These are phyloP conservation scores for Rhyacophila evoluta DNA, from an alignment of 2,888 invertebrate species.

Conservation along the genomic window DNA sequence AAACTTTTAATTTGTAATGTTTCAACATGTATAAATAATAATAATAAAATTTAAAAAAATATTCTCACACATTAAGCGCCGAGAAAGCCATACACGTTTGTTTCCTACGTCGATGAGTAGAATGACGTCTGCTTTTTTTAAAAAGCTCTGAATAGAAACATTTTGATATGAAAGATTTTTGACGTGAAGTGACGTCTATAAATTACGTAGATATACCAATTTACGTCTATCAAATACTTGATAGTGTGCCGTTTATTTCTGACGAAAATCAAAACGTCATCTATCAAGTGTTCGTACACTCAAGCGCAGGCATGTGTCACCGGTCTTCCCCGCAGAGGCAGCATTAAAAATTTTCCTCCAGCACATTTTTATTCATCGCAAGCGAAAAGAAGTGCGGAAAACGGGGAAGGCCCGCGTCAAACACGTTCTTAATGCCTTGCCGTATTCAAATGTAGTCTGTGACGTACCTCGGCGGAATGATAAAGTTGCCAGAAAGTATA, in stretches of 20 bases:
- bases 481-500: constrained; percentile 40
- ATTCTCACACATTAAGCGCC: no score
- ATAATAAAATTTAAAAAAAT: no score
- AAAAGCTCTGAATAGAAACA: background rate
- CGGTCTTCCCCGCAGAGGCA: background rate
- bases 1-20: no score
- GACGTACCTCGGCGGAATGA: constrained; percentile 29
- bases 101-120: no score
- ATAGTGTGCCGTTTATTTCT: background rate
- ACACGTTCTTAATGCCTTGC: constrained; percentile 29
- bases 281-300: background rate
- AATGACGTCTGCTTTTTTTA: background rate
- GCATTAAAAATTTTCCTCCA: background rate
- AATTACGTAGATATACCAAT: background rate
- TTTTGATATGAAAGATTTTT: background rate
- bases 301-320: background rate
- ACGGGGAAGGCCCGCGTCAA: constrained; percentile 12
- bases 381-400: constrained; percentile 30
- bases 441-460: constrained; percentile 38
- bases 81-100: no score
- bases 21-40: no score
- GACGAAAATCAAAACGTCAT: constrained; percentile 19
- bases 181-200: background rate
- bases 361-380: constrained; percentile 34
- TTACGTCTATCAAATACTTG: background rate